These are phyloP conservation scores for Drosophila sordidapex DNA, from an alignment of 2,888 invertebrate genomes.

Conservation along the genomic window DNA sequence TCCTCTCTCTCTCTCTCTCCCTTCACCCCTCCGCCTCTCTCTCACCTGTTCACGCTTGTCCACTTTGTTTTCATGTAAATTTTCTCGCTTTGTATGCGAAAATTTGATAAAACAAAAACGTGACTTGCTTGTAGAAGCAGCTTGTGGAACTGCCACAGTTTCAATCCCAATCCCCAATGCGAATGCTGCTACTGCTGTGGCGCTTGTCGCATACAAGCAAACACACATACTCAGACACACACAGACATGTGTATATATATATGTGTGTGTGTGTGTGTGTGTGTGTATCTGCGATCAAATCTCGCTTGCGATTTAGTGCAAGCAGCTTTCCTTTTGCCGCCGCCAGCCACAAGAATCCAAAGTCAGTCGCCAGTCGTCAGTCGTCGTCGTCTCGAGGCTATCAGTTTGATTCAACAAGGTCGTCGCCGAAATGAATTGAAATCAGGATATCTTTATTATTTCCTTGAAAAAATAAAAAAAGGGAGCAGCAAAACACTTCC, in stretches of 20 bases:
- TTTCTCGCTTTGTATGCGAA: conserved; percentile 71
- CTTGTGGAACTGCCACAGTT: conserved; percentile 7
- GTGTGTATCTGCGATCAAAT: conserved; percentile 51
- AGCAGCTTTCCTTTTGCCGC: conserved; percentile 61
- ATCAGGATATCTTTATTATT: conserved; percentile 73
- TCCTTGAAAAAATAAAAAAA: conserved; percentile 21
- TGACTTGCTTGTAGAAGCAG: conserved; percentile 72
- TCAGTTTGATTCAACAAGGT: conserved; percentile 69
- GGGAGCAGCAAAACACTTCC: conserved; percentile 12
- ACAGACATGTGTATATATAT: conserved; percentile 3
- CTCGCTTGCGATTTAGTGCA: conserved; percentile 61
- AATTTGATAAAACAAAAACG: conserved; percentile 80
- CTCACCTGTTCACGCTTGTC: conserved; percentile 8
- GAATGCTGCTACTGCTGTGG: conserved; percentile 30
- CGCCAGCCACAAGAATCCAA: conserved; percentile 22
- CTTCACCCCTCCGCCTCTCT: neutral
- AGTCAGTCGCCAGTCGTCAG: neutral
- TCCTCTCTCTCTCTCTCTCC: conserved; percentile 23
- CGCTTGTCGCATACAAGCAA: conserved; percentile 25
- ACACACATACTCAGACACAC: neutral
- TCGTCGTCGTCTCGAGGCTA: conserved; percentile 37
- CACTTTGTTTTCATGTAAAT: conserved; percentile 72
- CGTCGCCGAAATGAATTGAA: conserved; percentile 65
- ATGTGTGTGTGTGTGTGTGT: conserved; percentile 1
- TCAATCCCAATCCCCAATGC: conserved; percentile 5